Percentiles rank a stretch among this genome's conserved stretches.
Evolutionary conservation across 2,797 vertebrate species (phyloP).

Genomic region (Nyctalus aviator): DNA sequence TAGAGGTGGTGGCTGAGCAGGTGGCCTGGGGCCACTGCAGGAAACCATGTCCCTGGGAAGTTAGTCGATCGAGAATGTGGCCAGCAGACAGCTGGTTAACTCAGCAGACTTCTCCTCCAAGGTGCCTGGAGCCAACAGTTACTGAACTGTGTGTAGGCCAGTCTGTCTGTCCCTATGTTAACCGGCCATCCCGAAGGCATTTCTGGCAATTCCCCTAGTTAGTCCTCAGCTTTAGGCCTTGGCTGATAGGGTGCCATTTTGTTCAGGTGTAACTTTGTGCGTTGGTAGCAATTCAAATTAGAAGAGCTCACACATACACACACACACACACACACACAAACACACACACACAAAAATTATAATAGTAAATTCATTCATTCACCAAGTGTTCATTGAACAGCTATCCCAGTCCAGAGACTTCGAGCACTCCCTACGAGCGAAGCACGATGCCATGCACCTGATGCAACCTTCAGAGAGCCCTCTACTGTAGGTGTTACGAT

Average conservation of each 20-base stretch:
- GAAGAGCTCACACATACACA: neutral
- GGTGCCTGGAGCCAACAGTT: neutral
- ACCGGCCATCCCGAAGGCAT: neutral
- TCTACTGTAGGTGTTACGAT: neutral
- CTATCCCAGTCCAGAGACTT: neutral
- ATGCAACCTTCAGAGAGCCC: neutral
- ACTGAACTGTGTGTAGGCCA: neutral
- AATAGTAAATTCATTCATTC: neutral
- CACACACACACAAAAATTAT: too few species aligned
- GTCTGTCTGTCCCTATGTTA: neutral
- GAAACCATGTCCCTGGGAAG: neutral
- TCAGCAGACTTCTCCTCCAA: neutral
- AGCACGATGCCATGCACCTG: neutral
- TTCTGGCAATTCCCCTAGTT: neutral
- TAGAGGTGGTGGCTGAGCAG: neutral
- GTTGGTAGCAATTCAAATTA: neutral
- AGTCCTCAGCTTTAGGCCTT: neutral
- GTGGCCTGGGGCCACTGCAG: neutral
- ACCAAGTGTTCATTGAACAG: neutral
- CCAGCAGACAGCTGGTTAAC: neutral
- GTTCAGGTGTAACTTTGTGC: neutral
- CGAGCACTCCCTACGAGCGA: neutral
- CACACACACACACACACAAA: too few species aligned
- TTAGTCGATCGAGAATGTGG: neutral
- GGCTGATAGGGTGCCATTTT: neutral